Evolutionary conservation across 2,113 vertebrate species (phyloP).

Genomic region (Hippocampus zosterae): DNA sequence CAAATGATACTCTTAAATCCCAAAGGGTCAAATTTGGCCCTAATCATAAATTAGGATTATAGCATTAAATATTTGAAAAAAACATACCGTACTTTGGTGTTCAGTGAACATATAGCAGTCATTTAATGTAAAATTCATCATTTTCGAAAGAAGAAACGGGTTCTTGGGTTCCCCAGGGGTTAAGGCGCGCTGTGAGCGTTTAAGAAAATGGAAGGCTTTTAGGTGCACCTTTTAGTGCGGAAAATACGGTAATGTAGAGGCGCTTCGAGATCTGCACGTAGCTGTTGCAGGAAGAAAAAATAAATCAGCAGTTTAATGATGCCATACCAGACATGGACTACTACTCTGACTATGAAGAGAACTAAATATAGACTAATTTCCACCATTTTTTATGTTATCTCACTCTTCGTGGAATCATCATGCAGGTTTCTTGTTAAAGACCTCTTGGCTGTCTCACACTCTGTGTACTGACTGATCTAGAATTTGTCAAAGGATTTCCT

Average conservation of each 20-base stretch:
- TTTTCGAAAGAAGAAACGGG: too few species aligned
- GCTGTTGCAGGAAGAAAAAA: neutral
- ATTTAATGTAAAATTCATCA: too few species aligned
- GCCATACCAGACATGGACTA: neutral
- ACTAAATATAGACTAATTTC: constrained; percentile 1
- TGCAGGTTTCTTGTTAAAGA: neutral
- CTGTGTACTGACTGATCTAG: neutral
- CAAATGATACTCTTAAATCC: too few species aligned
- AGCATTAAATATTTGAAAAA: too few species aligned
- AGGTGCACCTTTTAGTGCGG: too few species aligned
- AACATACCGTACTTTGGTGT: too few species aligned
- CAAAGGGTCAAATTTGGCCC: too few species aligned
- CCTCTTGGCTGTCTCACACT: neutral
- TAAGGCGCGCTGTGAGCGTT: too few species aligned
- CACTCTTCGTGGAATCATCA: neutral
- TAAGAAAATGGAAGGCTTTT: too few species aligned
- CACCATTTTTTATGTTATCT: neutral
- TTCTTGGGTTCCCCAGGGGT: too few species aligned
- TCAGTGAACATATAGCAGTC: too few species aligned
- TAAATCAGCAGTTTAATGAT: neutral
- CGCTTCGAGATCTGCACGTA: neutral
- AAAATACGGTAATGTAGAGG: neutral
- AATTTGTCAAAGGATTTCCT: constrained; percentile 28
- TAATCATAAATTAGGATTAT: too few species aligned
- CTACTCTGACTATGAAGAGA: neutral